Percentiles rank a stretch among this genome's conserved stretches.
These are phyloP conservation scores for Hippasteria phrygiana DNA, from an alignment of 53 echinoderm and acorn worm species.

Conservation along the genomic window DNA sequence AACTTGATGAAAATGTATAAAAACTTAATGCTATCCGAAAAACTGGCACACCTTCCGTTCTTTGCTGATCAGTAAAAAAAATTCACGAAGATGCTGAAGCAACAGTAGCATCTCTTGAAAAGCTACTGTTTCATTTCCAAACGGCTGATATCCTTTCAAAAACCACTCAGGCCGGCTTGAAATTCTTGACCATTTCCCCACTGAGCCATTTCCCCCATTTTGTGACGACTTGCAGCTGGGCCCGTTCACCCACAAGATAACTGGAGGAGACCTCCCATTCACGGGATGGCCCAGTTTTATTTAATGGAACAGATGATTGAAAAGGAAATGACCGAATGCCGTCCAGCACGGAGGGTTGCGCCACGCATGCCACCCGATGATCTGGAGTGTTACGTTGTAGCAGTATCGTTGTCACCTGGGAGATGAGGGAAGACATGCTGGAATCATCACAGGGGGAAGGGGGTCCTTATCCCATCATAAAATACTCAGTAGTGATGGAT, in stretches of 20 bases:
- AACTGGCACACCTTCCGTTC: too few relatives aligned
- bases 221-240: not conserved
- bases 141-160: not conserved
- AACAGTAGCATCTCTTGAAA: not conserved
- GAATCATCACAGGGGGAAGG: not conserved
- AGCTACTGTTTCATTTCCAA: not conserved
- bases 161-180: not conserved
- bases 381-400: too few relatives aligned
- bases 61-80: not conserved
- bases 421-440: too few relatives aligned
- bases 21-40: too few relatives aligned
- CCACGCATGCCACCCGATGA: too few relatives aligned
- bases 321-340: not conserved
- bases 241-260: not conserved
- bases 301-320: not conserved
- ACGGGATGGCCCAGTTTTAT: not conserved
- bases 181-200: not conserved
- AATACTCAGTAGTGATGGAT: not conserved
- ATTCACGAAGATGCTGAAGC: not conserved
- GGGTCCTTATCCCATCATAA: not conserved
- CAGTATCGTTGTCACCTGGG: not conserved
- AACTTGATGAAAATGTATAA: too few relatives aligned
- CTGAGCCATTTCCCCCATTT: not conserved
- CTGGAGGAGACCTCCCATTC: not conserved
- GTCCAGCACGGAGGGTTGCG: not conserved